Percentiles rank a stretch among this genome's conserved stretches.
Conservation (phyloP, 2,797 vertebrate species). For the Otus scops region DNA sequence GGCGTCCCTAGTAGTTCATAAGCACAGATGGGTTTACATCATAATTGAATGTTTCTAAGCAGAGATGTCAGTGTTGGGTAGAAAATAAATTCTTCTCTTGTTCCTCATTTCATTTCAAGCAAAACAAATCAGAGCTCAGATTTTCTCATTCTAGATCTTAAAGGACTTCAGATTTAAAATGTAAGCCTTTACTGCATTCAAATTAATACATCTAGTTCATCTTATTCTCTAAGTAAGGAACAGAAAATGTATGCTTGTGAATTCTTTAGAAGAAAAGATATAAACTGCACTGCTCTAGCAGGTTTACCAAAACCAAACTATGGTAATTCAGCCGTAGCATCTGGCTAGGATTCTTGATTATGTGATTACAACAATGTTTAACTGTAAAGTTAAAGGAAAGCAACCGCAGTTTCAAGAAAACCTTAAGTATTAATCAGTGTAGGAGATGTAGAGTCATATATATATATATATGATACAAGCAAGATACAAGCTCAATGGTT, state of each 20-base stretch:
- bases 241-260: not conserved
- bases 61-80: not conserved
- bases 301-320: not conserved
- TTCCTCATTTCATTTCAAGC: not conserved
- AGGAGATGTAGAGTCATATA: not conserved
- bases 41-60: not conserved
- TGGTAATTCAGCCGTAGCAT: not conserved
- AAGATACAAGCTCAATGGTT: not conserved
- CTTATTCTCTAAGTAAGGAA: not conserved
- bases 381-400: not conserved
- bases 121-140: not conserved
- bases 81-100: not conserved
- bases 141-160: not conserved
- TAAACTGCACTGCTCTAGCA: not conserved
- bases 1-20: not conserved
- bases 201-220: not conserved
- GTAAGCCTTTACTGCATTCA: not conserved
- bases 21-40: not conserved
- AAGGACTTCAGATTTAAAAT: not conserved
- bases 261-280: not conserved
- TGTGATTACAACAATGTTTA: fast-evolving
- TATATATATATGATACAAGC: not conserved
- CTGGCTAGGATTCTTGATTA: not conserved
- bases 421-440: not conserved
- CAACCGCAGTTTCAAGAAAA: not conserved